Conservation (phyloP, 2,113 vertebrate genomes). For the Poeciliopsis turrubarensis region DNA sequence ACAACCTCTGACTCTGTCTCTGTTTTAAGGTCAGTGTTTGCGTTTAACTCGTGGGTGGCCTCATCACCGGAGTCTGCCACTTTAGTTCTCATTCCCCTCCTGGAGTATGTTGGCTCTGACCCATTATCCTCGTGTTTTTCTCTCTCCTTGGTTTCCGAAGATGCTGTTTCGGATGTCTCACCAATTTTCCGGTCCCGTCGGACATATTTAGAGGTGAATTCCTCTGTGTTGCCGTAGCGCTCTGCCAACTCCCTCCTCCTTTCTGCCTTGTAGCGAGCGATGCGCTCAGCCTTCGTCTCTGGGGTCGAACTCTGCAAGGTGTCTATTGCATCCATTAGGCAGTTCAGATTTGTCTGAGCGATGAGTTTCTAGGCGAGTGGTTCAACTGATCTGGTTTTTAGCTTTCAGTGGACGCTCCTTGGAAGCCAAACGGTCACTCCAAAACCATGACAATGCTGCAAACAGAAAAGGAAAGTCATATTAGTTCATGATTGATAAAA, state of each 20-base stretch:
- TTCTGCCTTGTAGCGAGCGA: slow-evolving; percentile 84
- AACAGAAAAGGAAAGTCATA: slow-evolving; percentile 41
- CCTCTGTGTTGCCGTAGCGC: slow-evolving; percentile 77
- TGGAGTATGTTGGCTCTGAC: slow-evolving; percentile 43
- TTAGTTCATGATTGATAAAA: slow-evolving; percentile 29
- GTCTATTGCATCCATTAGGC: slow-evolving; percentile 71
- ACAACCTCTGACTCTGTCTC: slow-evolving; percentile 37
- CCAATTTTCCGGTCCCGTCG: slow-evolving; percentile 66
- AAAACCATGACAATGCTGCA: slow-evolving; percentile 61
- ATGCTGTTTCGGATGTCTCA: slow-evolving; percentile 30
- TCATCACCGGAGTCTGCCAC: slow-evolving; percentile 25
- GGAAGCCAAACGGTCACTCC: slow-evolving; percentile 50
- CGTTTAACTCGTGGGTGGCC: slow-evolving; percentile 9
- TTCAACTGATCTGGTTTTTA: not conserved
- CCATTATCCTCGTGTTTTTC: slow-evolving; percentile 50
- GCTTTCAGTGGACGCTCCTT: slow-evolving; percentile 26
- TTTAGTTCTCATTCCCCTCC: slow-evolving; percentile 55
- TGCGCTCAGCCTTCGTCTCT: slow-evolving; percentile 82
- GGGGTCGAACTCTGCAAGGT: slow-evolving; percentile 71
- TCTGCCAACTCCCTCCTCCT: slow-evolving; percentile 79
- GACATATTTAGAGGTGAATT: slow-evolving; percentile 74
- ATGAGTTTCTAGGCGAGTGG: slow-evolving; percentile 6
- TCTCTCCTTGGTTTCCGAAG: slow-evolving; percentile 41
- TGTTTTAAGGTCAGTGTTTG: not conserved
- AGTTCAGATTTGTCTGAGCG: not conserved